A percentile compares a stretch with the other conserved stretches of the same genome.
Conservation (phyloP, 2,888 invertebrate species). For the Scaptodrosophila latifasciaeformis region DNA sequence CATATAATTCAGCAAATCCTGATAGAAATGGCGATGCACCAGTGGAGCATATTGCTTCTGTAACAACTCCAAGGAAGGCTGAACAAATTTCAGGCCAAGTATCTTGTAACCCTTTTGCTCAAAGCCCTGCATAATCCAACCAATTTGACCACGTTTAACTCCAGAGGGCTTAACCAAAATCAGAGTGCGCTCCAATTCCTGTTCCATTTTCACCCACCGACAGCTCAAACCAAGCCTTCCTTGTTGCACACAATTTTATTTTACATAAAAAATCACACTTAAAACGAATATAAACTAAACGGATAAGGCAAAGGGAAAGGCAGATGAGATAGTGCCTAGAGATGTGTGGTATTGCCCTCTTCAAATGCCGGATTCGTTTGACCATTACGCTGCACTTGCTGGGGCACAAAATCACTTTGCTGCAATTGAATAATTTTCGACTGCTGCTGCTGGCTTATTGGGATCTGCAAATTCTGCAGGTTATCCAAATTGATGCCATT, state of each 20-base stretch:
- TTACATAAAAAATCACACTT: too few species aligned
- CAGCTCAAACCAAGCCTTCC: background rate
- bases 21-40: background rate
- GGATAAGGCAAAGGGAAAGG: too few species aligned
- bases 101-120: background rate
- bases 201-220: background rate
- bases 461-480: conserved; percentile 59
- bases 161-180: background rate
- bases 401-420: conserved; percentile 67
- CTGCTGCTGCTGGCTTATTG: conserved; percentile 56
- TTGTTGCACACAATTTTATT: background rate
- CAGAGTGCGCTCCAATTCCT: background rate
- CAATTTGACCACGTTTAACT: background rate
- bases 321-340: too few species aligned
- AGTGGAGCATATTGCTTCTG: background rate
- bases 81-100: background rate
- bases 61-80: background rate
- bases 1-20: background rate
- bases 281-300: too few species aligned
- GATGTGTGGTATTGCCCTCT: conserved; percentile 68
- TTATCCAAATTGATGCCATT: conserved; percentile 53
- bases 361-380: conserved; percentile 65
- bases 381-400: conserved; percentile 30
- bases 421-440: conserved; percentile 69
- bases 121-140: background rate